Evolutionary conservation across 2,113 vertebrate species (phyloP), one percentile per base, ranked within the genome.

Genomic region (Mola mola): DNA sequence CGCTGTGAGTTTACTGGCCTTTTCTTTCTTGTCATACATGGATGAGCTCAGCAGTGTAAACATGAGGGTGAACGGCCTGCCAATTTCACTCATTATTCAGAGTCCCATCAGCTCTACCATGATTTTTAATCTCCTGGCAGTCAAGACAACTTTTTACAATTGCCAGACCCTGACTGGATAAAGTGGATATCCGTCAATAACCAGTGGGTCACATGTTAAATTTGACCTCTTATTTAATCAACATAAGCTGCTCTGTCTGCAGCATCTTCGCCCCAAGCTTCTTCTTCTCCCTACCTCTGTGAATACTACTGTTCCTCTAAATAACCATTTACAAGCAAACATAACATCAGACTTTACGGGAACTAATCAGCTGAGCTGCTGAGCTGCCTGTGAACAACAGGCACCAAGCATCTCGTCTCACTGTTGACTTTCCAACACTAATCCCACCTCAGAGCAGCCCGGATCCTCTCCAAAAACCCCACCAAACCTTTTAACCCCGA

Each of bases 401-500:
- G 38, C 17, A 15, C 34, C 60, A 12, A 17, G 24, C 4, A 17
- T 51, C 44, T 26, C 36, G 44, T 41, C 48, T 37, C 47, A 53
- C 4, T 74, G 52, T 52, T 64, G 26, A 51, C 46, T 66, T 60
- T 63, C 67, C 40, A 66, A 48, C 36, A 51, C 31, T 64, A 82
- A 72, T 73, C 67, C 59, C 44, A 40, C 63, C 41, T 57, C 52
- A 66, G 34, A 80, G 28, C 66, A 59, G 48, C 72, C 24, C 0
- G 58, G 24, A 34, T 44, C 61, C 48, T 52, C 63, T 46, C n/a
- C 26, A 25, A 43, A 73, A 71, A 81, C 46, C 71, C 67, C 33
- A 37, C 17, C 43, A 42, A 78, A 77, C 69, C 67, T 77, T 82
- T 82, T 47, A 75, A 84, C 65, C 17, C 56, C 7, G 3, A 83